Evolutionary conservation across 2,113 vertebrate species (phyloP).

Genomic region (Tautogolabrus adspersus): DNA sequence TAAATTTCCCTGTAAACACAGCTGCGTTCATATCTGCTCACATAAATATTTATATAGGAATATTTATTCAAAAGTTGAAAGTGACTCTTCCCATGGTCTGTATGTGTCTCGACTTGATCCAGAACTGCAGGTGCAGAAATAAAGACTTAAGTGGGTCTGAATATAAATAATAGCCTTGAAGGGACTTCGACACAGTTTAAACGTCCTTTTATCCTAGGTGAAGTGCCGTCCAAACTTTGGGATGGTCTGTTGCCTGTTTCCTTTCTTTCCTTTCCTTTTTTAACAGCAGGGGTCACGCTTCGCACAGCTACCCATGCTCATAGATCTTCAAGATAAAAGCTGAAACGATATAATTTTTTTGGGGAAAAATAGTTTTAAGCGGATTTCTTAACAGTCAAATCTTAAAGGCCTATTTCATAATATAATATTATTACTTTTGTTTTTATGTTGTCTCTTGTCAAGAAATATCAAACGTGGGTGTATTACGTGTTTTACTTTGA

Average conservation of each 20-base stretch:
- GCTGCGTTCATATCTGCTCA: background rate
- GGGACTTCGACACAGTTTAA: too few relatives aligned
- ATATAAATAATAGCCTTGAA: too few relatives aligned
- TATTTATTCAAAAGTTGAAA: background rate
- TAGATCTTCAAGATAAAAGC: constrained; percentile 61
- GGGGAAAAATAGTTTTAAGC: rapidly evolving
- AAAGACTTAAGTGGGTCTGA: background rate
- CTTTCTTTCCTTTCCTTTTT: background rate
- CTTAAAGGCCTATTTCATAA: too few relatives aligned
- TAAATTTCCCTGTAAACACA: background rate
- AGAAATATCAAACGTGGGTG: rapidly evolving
- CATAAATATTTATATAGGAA: constrained; percentile 3
- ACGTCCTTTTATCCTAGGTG: constrained; percentile 9
- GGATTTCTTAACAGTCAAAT: background rate
- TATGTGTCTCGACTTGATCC: background rate
- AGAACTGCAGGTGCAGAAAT: background rate
- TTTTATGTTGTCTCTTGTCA: background rate
- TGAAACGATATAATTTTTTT: rapidly evolving
- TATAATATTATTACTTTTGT: too few relatives aligned
- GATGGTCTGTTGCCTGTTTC: background rate
- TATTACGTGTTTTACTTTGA: constrained; percentile 45
- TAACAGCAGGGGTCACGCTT: background rate
- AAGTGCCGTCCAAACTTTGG: constrained; percentile 33
- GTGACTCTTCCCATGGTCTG: background rate
- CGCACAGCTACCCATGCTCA: background rate